Percentiles rank a stretch among this genome's conserved stretches.
phyloP scores from a whole-genome alignment of 2,113 vertebrate genomes.

The Thalassarche chlororhynchos region DNA sequence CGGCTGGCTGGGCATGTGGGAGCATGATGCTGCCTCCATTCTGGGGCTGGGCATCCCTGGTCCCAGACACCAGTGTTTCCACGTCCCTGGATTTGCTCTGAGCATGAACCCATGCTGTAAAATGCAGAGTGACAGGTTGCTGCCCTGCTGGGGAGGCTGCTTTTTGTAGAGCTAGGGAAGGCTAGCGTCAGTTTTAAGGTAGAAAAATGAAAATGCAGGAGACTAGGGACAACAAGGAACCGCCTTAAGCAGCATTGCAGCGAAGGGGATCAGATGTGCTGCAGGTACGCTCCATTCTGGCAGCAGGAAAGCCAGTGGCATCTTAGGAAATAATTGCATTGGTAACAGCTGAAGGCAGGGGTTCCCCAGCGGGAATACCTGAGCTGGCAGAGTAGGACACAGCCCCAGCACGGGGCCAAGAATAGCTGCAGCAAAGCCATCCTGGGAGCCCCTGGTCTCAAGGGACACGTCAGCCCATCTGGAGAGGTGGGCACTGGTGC shows the following conservation, averaged over 20 bases:
- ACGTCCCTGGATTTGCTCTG: not conserved
- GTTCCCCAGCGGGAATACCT: not conserved
- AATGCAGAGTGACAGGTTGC: not conserved
- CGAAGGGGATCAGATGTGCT: accelerated
- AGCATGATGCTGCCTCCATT: not conserved
- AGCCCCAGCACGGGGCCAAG: not conserved
- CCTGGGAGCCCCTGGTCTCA: not conserved
- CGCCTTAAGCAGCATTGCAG: too few species aligned
- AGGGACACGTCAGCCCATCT: not conserved
- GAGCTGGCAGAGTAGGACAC: not conserved
- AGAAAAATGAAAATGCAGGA: not conserved
- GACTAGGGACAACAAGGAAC: not conserved
- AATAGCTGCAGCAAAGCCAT: not conserved
- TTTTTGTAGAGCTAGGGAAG: not conserved
- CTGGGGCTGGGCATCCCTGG: accelerated
- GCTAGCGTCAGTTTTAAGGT: not conserved
- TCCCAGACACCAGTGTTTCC: not conserved
- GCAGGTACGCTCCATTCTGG: accelerated
- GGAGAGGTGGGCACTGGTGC: not conserved
- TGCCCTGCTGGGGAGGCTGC: not conserved
- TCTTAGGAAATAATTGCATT: not conserved
- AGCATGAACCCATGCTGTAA: not conserved
- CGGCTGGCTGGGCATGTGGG: not conserved
- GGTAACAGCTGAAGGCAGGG: not conserved
- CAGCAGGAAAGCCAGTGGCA: not conserved